phyloP scores from a whole-genome alignment of 2,113 vertebrate species.

The Acanthochromis polyacanthus region DNA sequence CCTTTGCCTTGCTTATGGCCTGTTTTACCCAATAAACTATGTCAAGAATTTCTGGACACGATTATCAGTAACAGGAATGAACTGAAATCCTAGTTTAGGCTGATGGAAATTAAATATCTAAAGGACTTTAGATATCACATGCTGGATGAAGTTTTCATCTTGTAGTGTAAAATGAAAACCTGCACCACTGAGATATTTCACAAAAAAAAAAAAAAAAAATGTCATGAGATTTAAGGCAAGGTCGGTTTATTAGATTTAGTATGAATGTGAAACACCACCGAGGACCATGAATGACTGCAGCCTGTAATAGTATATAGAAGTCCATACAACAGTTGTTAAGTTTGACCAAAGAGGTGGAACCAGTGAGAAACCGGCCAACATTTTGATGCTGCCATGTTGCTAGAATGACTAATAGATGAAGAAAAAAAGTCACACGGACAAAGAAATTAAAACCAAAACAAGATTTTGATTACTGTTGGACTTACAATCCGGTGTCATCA shows the following conservation, averaged over 20 bases:
- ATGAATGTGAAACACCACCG: neutral
- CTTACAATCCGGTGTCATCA: neutral
- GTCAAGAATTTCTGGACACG: neutral
- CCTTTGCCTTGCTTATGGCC: neutral
- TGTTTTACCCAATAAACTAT: neutral
- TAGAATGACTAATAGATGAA: no score
- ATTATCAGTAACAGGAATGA: no score
- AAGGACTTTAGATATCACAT: no score
- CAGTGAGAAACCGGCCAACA: neutral
- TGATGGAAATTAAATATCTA: no score
- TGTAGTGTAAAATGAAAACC: no score
- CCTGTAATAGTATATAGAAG: neutral
- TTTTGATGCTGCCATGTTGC: no score
- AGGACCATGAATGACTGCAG: neutral
- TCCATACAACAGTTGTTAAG: neutral
- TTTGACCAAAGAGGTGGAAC: neutral
- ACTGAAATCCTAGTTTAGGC: no score
- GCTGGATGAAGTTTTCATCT: no score
- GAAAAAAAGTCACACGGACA: no score
- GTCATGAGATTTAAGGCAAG: no score
- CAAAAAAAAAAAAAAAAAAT: neutral
- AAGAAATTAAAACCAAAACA: neutral
- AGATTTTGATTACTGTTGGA: constrained; percentile 1
- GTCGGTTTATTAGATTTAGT: neutral
- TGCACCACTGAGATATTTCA: neutral